These are phyloP conservation scores for Drosophila suboccidentalis DNA, from an alignment of 2,888 invertebrate species.

Conservation along the genomic window DNA sequence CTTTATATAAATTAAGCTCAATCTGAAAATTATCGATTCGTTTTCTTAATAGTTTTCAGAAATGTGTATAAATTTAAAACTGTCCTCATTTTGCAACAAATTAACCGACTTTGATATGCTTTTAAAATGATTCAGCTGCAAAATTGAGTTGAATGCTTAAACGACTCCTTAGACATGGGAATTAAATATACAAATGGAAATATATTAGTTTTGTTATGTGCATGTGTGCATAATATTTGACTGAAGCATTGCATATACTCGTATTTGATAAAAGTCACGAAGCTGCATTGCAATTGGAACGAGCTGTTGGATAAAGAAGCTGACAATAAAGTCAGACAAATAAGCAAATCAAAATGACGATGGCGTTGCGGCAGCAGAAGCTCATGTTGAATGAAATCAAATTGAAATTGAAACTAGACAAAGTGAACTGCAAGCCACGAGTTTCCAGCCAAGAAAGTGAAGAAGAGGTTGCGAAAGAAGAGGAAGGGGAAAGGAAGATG, in stretches of 20 bases:
- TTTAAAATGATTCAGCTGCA: neutral
- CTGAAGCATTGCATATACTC: neutral
- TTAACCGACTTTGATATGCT: too few species aligned
- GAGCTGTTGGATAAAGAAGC: slow-evolving; percentile 30
- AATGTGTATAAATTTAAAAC: too few species aligned
- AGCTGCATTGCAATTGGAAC: slow-evolving; percentile 34
- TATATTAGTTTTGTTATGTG: neutral
- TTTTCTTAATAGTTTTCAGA: too few species aligned
- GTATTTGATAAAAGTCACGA: slow-evolving; percentile 17
- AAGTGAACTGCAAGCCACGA: slow-evolving; percentile 60
- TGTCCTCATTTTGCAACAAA: neutral
- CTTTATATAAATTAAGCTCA: too few species aligned
- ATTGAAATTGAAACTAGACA: slow-evolving; percentile 82
- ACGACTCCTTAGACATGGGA: neutral
- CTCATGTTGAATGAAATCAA: slow-evolving; percentile 40
- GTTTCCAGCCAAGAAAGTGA: too few species aligned
- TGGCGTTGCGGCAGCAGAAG: slow-evolving; percentile 7
- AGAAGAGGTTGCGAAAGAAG: neutral
- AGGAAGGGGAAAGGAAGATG: neutral
- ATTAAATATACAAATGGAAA: neutral
- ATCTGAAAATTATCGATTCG: too few species aligned
- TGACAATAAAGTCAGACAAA: slow-evolving; percentile 57
- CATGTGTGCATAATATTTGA: neutral
- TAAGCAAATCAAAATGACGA: slow-evolving; percentile 70
- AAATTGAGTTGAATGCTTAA: neutral